phyloP scores from a whole-genome alignment of 2,797 vertebrate species.

The Uromys caudimaculatus region DNA sequence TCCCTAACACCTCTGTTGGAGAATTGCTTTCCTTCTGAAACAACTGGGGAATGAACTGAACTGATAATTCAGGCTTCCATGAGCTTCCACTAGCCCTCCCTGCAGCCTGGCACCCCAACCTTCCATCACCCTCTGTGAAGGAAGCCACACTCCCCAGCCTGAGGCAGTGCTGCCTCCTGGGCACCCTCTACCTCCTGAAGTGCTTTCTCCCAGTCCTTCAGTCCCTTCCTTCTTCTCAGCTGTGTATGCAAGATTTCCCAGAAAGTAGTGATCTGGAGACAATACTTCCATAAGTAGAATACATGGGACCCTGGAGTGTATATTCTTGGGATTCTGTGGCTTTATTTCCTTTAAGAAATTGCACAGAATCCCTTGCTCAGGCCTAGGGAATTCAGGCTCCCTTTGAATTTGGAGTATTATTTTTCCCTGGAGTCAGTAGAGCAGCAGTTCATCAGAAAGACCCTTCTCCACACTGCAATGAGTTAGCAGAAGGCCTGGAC shows the following conservation, averaged over 20 bases:
- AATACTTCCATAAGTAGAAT: neutral
- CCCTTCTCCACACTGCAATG: neutral
- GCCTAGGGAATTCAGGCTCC: conserved; percentile 37
- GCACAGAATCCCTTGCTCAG: neutral
- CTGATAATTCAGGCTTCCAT: neutral
- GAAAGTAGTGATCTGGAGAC: neutral
- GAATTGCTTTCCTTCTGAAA: neutral
- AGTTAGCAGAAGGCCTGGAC: neutral
- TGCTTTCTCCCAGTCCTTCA: neutral
- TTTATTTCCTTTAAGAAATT: conserved; percentile 41
- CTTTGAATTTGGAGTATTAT: conserved; percentile 29
- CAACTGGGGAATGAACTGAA: conserved; percentile 1
- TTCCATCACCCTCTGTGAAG: neutral
- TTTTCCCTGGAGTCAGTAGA: conserved; percentile 39
- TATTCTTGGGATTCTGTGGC: neutral
- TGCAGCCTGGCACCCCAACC: neutral
- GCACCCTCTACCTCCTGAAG: neutral
- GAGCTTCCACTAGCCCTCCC: neutral
- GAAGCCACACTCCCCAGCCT: neutral
- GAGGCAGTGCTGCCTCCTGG: neutral
- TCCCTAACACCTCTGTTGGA: neutral
- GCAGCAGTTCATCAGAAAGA: neutral
- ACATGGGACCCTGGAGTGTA: neutral
- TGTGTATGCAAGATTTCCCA: neutral
- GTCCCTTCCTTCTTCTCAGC: neutral